These are phyloP conservation scores for Lacanobia wlatinum DNA, from an alignment of 2,888 invertebrate species.

Conservation along the genomic window DNA sequence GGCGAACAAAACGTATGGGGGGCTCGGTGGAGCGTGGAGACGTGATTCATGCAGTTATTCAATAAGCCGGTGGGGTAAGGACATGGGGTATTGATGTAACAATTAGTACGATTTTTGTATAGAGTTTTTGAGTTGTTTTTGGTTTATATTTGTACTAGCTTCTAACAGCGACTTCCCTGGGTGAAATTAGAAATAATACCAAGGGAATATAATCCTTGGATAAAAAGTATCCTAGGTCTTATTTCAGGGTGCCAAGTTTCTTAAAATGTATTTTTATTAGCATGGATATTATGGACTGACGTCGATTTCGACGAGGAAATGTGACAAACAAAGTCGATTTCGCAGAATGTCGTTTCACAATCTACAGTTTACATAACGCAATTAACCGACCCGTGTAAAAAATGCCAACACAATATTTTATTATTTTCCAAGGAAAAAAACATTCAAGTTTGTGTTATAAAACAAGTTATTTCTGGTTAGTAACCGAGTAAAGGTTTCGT, in stretches of 20 bases:
- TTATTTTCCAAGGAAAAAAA: constrained; percentile 19
- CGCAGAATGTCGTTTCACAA: constrained; percentile 22
- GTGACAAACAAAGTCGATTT: constrained; percentile 13
- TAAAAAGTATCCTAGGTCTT: too few species aligned
- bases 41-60: constrained; percentile 89
- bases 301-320: constrained; percentile 1
- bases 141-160: too few species aligned
- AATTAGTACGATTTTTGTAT: constrained; percentile 35
- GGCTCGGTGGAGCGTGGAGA: constrained; percentile 80
- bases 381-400: constrained; percentile 18
- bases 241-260: not conserved
- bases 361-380: constrained; percentile 7
- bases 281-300: not conserved
- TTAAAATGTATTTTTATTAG: not conserved
- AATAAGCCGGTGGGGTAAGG: constrained; percentile 82
- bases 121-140: not conserved
- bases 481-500: constrained; percentile 39
- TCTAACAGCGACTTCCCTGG: too few species aligned
- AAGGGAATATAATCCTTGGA: too few species aligned
- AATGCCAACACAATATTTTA: constrained; percentile 18
- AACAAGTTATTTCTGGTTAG: constrained; percentile 47
- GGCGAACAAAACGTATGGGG: constrained; percentile 83
- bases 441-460: constrained; percentile 30
- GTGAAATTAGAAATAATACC: too few species aligned
- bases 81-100: constrained; percentile 47